Evolutionary conservation across 2,113 vertebrate species (phyloP), one percentile per base, ranked within the genome.

Genomic region (Triplophysa tibetana): DNA sequence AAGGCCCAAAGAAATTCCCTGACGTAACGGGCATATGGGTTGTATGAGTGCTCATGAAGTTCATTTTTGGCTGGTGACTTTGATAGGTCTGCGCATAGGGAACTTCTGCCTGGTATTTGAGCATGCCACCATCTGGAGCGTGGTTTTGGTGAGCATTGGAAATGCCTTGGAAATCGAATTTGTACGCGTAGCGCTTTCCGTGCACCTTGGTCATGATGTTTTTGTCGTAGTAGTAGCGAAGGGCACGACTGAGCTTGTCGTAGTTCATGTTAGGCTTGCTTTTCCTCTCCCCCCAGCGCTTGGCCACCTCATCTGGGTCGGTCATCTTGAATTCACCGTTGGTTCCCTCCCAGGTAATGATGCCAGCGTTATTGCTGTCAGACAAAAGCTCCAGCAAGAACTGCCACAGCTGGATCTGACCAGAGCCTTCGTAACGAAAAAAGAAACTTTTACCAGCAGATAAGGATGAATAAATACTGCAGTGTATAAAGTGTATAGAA

Each of bases 281-380:
- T 86, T 95, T 94, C 52, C 93, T 89, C 84, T 94, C 94, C 1
- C 94, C 93, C 94, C 94, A 95, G 82, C 94, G 93, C 84, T 94
- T 92, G 58, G 94, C 94, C 86, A 95, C 94, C 83, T 95, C 94
- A 3, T 95, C 94, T 0, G 94, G 94, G 88, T 95, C 93, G 0
- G 93, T 95, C 94, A 95, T 95, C 89, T 95, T 95, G 88, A 95
- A 95, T 89, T 95, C 94, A 0, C 94, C 94, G 4, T 94, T 94
- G 60, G 90, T 91, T 24, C 93, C 94, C 83, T 95, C 93, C 93
- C 93, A 95, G 74, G 93, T 93, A 82, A 94, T 94, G 89, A 94
- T 94, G 87, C 0, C 0, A 2, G 92, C 33, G 43, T 94, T 94
- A 85, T 72, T 85, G 88, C 87, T 93, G 92, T 95, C 93, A 0